Evolutionary conservation across 2,113 vertebrate species (phyloP).

Genomic region (Meriones unguiculatus): DNA sequence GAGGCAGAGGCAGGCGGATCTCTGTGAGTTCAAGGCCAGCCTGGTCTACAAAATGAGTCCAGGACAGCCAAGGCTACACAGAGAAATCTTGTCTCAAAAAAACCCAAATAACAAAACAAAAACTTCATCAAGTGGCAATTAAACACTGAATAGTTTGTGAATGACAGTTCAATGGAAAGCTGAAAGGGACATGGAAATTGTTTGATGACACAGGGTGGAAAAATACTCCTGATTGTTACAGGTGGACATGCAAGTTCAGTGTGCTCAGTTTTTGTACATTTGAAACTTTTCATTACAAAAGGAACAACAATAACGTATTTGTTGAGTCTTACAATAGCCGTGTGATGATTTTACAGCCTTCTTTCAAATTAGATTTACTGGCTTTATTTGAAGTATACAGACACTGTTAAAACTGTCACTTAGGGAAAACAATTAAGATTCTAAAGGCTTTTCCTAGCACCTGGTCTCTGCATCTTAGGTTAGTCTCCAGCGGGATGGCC

Average conservation of each 20-base stretch:
- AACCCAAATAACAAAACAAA: no score
- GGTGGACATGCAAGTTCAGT: not conserved
- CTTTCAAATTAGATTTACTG: not conserved
- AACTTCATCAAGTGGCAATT: not conserved
- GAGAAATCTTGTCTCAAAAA: no score
- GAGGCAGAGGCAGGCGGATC: no score
- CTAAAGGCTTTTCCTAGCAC: not conserved
- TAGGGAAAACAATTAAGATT: not conserved
- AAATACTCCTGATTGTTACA: not conserved
- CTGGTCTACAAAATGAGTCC: no score
- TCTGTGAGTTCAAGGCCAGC: no score
- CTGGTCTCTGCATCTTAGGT: not conserved
- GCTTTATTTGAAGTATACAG: constrained; percentile 44
- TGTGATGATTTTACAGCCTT: not conserved
- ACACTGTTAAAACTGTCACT: not conserved
- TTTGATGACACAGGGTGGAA: not conserved
- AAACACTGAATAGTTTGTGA: constrained; percentile 33
- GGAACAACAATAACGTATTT: not conserved
- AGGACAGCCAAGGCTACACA: no score
- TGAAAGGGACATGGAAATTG: not conserved
- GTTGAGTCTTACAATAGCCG: not conserved
- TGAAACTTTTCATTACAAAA: constrained; percentile 40
- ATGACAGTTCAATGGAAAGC: not conserved
- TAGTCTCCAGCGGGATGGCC: not conserved
- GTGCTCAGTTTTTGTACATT: not conserved